These are phyloP conservation scores for Bufo gargarizans DNA, from an alignment of 2,113 vertebrate species.

Conservation along the genomic window DNA sequence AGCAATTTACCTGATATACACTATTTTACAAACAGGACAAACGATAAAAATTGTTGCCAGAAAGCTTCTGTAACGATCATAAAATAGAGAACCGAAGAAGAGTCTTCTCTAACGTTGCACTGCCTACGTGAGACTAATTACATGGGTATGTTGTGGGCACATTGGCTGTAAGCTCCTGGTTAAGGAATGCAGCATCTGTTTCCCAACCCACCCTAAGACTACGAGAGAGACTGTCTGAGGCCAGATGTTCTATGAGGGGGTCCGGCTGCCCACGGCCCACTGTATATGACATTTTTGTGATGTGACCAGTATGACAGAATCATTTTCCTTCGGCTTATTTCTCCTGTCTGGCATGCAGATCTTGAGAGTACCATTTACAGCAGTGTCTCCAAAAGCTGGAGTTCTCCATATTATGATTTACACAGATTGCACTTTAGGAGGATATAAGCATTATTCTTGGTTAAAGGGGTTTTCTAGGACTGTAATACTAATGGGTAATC, in stretches of 20 bases:
- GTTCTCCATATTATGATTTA: no score
- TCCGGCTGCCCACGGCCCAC: not conserved
- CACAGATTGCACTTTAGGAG: no score
- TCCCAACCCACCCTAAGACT: constrained; percentile 34
- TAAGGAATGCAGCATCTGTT: constrained; percentile 27
- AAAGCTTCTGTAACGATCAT: not conserved
- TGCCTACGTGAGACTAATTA: constrained; percentile 15
- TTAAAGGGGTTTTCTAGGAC: no score
- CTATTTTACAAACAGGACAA: no score
- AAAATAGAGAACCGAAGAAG: not conserved
- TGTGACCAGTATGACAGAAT: not conserved
- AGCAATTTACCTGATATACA: no score
- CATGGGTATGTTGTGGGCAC: constrained; percentile 48
- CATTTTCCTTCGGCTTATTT: not conserved
- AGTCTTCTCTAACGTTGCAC: not conserved
- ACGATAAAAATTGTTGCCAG: no score
- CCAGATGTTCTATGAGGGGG: constrained; percentile 13
- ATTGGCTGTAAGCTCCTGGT: constrained; percentile 3
- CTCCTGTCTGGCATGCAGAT: not conserved
- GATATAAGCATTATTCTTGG: no score
- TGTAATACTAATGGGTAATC: no score
- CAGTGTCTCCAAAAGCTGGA: not conserved
- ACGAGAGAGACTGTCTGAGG: not conserved
- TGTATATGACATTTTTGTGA: not conserved
- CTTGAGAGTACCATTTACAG: not conserved